phyloP scores from a whole-genome alignment of 2,888 invertebrate genomes.

The Xanthia icteritia region DNA sequence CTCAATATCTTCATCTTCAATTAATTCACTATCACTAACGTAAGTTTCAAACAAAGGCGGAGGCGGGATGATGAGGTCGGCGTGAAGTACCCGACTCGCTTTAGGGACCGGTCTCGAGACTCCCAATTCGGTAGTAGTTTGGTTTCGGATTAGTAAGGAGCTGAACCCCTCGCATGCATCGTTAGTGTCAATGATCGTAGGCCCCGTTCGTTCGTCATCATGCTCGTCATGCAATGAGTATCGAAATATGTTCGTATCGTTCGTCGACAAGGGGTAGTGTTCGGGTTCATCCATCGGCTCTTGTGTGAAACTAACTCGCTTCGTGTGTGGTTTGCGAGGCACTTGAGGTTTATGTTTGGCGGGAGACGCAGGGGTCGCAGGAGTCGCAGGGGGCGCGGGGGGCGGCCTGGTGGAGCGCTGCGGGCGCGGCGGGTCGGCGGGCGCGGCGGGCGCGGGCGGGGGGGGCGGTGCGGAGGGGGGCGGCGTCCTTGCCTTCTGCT shows the following conservation, averaged over 20 bases:
- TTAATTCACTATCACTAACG: slow-evolving; percentile 82
- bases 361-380: slow-evolving; percentile 71
- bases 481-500: slow-evolving; percentile 80
- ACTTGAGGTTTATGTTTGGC: slow-evolving; percentile 86
- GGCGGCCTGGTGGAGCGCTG: slow-evolving; percentile 75
- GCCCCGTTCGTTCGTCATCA: slow-evolving; percentile 74
- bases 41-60: slow-evolving; percentile 87
- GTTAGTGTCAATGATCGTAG: slow-evolving; percentile 81
- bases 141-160: slow-evolving; percentile 86
- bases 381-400: slow-evolving; percentile 71
- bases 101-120: slow-evolving; percentile 78
- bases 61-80: slow-evolving; percentile 88
- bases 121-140: slow-evolving; percentile 78
- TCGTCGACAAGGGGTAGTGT: slow-evolving; percentile 71
- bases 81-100: slow-evolving; percentile 82
- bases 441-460: slow-evolving; percentile 72
- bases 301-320: slow-evolving; percentile 89
- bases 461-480: slow-evolving; percentile 73
- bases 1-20: slow-evolving; percentile 75
- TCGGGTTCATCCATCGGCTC: slow-evolving; percentile 78
- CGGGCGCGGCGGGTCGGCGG: slow-evolving; percentile 67
- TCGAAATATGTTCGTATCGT: slow-evolving; percentile 74
- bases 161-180: slow-evolving; percentile 86
- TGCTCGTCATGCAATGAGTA: slow-evolving; percentile 80
- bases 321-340: slow-evolving; percentile 87